Percentiles rank a stretch among this genome's conserved stretches.
phyloP scores from a whole-genome alignment of 37 sponge, comb jelly and placozoan species.

The Mnemiopsis leidyi region DNA sequence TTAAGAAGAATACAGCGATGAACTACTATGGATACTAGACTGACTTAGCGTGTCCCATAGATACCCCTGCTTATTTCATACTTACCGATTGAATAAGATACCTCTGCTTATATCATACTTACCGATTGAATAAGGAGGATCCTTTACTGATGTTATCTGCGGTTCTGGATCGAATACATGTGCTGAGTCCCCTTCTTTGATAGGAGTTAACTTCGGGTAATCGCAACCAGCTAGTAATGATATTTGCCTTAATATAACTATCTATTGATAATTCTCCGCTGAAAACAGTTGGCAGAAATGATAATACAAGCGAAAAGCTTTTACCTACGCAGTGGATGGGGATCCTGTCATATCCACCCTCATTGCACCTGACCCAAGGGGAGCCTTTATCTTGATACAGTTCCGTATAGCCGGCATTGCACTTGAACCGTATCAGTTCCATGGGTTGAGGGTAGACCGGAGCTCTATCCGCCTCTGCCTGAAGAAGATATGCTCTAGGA shows the following conservation, averaged over 20 bases:
- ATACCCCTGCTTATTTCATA: too few species aligned
- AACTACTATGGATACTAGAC: too few species aligned
- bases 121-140: constrained; percentile 13
- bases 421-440: not conserved
- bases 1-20: too few species aligned
- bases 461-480: not conserved
- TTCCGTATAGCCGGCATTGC: not conserved
- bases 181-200: not conserved
- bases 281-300: not conserved
- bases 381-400: constrained; percentile 5
- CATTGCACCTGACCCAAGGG: constrained; percentile 21
- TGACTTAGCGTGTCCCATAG: too few species aligned
- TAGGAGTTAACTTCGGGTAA: not conserved
- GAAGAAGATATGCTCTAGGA: not conserved
- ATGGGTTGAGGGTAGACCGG: constrained; percentile 41
- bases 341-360: constrained; percentile 31
- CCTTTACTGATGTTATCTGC: not conserved
- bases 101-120: not conserved
- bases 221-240: not conserved
- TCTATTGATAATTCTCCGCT: too few species aligned
- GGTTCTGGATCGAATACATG: not conserved
- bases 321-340: not conserved
- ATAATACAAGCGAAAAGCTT: too few species aligned
- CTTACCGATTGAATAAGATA: not conserved
- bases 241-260: too few species aligned